Percentiles rank a stretch among this genome's conserved stretches.
These are phyloP conservation scores for Passer montanus DNA, from an alignment of 2,113 vertebrate species.

Conservation along the genomic window DNA sequence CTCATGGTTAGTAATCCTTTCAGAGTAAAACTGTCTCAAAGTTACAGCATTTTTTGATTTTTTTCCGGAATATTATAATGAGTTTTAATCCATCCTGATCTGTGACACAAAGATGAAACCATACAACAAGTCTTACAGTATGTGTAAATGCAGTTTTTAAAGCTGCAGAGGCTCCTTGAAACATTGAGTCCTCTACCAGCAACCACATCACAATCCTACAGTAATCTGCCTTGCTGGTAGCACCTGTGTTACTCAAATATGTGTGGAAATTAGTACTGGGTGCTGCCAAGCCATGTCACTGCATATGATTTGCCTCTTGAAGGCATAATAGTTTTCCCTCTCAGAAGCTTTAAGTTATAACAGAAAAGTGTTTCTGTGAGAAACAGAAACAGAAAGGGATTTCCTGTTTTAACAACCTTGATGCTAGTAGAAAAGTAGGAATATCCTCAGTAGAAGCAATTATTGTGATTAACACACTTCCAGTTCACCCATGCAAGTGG, in stretches of 20 bases:
- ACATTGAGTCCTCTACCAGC: neutral
- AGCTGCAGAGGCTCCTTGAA: neutral
- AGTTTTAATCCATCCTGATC: neutral
- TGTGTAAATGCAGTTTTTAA: neutral
- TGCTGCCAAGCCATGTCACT: neutral
- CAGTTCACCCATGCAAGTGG: neutral
- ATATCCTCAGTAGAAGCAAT: neutral
- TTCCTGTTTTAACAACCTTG: neutral
- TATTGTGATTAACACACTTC: neutral
- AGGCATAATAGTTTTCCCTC: neutral
- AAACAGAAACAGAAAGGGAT: neutral
- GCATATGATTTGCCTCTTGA: neutral
- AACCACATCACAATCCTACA: neutral
- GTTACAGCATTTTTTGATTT: neutral
- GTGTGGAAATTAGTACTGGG: neutral
- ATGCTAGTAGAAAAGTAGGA: neutral
- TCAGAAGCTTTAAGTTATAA: neutral
- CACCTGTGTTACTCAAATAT: neutral
- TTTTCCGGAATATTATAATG: neutral
- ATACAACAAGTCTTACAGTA: neutral
- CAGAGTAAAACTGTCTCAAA: neutral
- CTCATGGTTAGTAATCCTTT: neutral
- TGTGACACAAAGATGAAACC: neutral
- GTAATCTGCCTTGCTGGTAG: neutral
- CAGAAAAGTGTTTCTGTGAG: neutral